These are phyloP conservation scores for Venusia cambrica DNA, from an alignment of 2,888 invertebrate species.

Conservation along the genomic window DNA sequence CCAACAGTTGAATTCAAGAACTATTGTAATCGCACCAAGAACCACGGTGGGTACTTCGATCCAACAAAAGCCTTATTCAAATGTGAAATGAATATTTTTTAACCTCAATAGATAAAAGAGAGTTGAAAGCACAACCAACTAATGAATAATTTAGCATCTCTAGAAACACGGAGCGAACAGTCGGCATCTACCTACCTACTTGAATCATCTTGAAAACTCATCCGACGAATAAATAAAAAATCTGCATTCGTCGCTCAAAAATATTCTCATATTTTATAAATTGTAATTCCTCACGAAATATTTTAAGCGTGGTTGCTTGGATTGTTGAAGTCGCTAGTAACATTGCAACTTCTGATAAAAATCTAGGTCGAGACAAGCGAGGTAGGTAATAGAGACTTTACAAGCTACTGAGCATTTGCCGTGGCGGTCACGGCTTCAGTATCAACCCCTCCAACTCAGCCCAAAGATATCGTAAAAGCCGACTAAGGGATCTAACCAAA, in stretches of 20 bases:
- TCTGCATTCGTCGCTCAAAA: constrained; percentile 9
- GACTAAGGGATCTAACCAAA: too few species aligned
- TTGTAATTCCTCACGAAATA: constrained; percentile 4
- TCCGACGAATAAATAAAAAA: constrained; percentile 24
- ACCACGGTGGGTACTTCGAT: too few species aligned
- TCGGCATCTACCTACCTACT: constrained; percentile 29
- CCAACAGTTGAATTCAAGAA: too few species aligned
- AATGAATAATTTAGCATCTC: constrained; percentile 44
- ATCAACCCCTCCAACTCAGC: too few species aligned
- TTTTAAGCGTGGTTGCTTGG: constrained; percentile 1
- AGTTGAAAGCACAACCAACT: constrained; percentile 31
- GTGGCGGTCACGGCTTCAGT: too few species aligned
- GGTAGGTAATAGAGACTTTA: neutral
- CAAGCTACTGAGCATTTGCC: neutral
- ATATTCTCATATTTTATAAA: too few species aligned
- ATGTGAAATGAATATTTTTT: constrained; percentile 19
- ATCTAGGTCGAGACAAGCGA: constrained; percentile 4
- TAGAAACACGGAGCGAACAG: constrained; percentile 33
- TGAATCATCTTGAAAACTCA: constrained; percentile 24
- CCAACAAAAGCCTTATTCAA: too few species aligned
- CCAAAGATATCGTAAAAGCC: too few species aligned
- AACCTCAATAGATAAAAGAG: constrained; percentile 23
- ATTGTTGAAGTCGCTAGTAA: neutral
- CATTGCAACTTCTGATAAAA: neutral
- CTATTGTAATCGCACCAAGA: too few species aligned